Percentiles rank a stretch among this genome's conserved stretches.
phyloP scores from a whole-genome alignment of 2,797 vertebrate species.

The Arnoldichthys spilopterus region DNA sequence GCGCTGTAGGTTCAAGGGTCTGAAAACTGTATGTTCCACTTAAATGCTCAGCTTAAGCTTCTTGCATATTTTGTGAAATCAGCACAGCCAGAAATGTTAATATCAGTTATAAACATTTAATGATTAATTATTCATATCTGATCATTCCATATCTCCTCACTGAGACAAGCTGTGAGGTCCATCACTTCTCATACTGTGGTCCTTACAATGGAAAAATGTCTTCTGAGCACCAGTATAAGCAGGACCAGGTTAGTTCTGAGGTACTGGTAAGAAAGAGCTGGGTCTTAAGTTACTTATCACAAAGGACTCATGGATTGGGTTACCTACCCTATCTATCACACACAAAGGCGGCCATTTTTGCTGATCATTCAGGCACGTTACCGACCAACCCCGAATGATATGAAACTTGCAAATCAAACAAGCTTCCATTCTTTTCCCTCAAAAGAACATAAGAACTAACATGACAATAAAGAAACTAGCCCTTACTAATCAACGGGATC shows the following conservation, averaged over 20 bases:
- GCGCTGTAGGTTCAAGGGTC: background rate
- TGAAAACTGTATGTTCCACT: background rate
- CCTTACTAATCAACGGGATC: background rate
- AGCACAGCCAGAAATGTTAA: background rate
- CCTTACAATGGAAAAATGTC: background rate
- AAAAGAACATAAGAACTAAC: background rate
- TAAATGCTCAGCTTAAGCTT: background rate
- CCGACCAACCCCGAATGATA: background rate
- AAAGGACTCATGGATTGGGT: constrained; percentile 32
- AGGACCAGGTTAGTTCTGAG: background rate
- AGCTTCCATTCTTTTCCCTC: background rate
- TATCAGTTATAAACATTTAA: background rate
- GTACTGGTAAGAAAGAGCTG: background rate
- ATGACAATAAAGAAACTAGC: background rate
- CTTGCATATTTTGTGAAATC: background rate
- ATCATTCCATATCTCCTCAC: background rate
- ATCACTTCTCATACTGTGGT: background rate
- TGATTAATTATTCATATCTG: background rate
- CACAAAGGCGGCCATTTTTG: background rate
- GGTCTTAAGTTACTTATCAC: constrained; percentile 29
- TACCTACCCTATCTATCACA: constrained; percentile 31
- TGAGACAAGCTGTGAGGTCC: background rate
- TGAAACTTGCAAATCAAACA: background rate
- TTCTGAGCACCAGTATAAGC: background rate
- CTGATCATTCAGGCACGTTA: constrained; percentile 24